These are phyloP conservation scores for Delia radicum DNA, from an alignment of 1,140 invertebrate genomes.

Conservation along the genomic window DNA sequence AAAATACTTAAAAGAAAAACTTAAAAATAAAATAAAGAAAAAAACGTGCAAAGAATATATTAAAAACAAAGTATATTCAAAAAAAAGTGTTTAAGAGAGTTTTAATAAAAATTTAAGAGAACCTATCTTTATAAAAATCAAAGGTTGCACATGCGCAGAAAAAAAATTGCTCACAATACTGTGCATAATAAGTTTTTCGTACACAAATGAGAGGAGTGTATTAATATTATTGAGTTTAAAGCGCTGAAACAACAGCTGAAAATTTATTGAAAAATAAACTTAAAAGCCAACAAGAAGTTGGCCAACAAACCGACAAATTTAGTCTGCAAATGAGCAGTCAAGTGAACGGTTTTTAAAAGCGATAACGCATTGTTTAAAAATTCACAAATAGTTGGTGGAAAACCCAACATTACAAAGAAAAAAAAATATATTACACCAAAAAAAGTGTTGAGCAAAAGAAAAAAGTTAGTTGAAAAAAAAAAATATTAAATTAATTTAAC, in stretches of 20 bases:
- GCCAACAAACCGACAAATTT: constrained; percentile 53
- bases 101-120: not conserved
- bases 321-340: constrained; percentile 54
- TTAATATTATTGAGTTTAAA: not conserved
- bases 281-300: constrained; percentile 37
- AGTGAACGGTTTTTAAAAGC: constrained; percentile 45
- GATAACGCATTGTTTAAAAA: not conserved
- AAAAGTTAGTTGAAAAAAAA: constrained; percentile 15
- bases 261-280: not conserved
- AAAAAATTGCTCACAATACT: not conserved
- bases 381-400: constrained; percentile 8
- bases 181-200: not conserved
- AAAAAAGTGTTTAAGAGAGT: no score
- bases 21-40: not conserved
- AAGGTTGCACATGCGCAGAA: not conserved
- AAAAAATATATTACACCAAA: not conserved
- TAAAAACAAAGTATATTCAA: not conserved
- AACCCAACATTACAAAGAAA: constrained; percentile 1
- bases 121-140: not conserved
- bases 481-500: not conserved
- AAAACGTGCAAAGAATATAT: not conserved
- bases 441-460: not conserved
- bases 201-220: not conserved
- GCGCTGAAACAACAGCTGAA: not conserved
- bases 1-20: not conserved